Conservation (phyloP, 2,888 invertebrate species). For the Drosophila mulleri region DNA sequence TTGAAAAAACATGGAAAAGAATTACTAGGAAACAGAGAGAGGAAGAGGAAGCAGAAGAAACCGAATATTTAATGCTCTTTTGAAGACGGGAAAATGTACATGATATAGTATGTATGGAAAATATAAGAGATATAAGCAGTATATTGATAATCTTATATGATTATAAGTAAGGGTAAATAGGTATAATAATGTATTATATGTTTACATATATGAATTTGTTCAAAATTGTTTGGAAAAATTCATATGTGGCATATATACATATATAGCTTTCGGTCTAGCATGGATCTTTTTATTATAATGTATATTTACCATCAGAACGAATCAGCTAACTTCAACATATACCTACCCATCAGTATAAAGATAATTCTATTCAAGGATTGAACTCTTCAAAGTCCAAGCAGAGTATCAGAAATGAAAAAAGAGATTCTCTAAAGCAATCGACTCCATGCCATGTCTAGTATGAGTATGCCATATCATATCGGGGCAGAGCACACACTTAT, state of each 20-base stretch:
- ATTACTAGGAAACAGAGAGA: not conserved
- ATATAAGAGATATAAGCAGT: too few species aligned
- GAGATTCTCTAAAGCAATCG: constrained; percentile 18
- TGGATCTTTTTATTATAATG: too few species aligned
- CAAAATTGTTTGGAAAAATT: too few species aligned
- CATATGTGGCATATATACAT: too few species aligned
- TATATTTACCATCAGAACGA: too few species aligned
- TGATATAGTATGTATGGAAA: not conserved
- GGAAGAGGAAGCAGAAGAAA: not conserved
- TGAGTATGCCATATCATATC: constrained; percentile 13
- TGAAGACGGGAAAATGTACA: not conserved
- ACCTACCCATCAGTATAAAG: too few species aligned
- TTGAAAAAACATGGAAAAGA: constrained; percentile 32
- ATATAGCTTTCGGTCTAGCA: too few species aligned
- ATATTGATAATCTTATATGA: too few species aligned
- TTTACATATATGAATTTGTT: too few species aligned
- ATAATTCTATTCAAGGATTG: not conserved
- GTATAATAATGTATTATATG: too few species aligned
- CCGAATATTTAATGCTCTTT: not conserved
- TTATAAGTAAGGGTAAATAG: too few species aligned
- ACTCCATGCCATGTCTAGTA: not conserved
- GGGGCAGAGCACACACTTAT: constrained; percentile 20
- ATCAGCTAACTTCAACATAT: not conserved
- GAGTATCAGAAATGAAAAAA: constrained; percentile 19
- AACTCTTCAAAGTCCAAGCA: not conserved